Evolutionary conservation across 1,140 invertebrate genomes (phyloP).

Genomic region (Helicoverpa zea): DNA sequence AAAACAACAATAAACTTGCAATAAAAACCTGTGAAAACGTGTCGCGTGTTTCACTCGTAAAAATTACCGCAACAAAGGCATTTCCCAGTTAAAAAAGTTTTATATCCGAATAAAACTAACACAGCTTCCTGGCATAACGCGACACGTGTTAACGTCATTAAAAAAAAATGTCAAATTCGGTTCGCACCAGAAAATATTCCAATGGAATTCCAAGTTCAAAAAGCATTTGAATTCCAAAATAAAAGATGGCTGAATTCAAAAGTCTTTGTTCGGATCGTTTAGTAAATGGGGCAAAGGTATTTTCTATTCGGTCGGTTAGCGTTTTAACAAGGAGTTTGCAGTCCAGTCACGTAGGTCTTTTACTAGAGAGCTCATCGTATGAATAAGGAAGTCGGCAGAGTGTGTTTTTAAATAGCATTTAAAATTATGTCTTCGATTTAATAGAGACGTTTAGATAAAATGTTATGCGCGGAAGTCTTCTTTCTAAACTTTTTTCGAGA

Average conservation of each 20-base stretch:
- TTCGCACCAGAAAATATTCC: constrained; percentile 49
- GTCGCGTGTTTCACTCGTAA: constrained; percentile 29
- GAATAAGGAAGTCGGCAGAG: constrained; percentile 49
- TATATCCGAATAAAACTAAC: constrained; percentile 46
- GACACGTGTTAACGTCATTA: constrained; percentile 46
- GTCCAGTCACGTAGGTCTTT: constrained; percentile 49
- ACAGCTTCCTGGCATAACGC: constrained; percentile 44
- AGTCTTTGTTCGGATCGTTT: constrained; percentile 1
- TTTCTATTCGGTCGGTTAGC: constrained; percentile 49
- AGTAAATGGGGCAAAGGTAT: constrained; percentile 14
- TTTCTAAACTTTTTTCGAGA: background rate
- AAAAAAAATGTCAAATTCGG: constrained; percentile 51
- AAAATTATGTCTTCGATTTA: constrained; percentile 49
- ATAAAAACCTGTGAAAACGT: constrained; percentile 31
- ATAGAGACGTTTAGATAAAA: constrained; percentile 47
- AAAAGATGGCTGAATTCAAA: constrained; percentile 30
- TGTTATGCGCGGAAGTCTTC: constrained; percentile 23
- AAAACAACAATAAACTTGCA: constrained; percentile 30
- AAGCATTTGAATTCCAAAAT: constrained; percentile 49
- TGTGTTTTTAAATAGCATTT: constrained; percentile 49
- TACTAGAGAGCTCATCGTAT: constrained; percentile 49
- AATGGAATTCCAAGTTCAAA: constrained; percentile 44
- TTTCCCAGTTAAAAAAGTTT: constrained; percentile 41
- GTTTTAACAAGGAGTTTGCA: constrained; percentile 38
- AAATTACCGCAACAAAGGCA: constrained; percentile 40